Percentiles rank a stretch among this genome's conserved stretches.
phyloP scores from a whole-genome alignment of 1,140 invertebrate species.

The Halesus radiatus region DNA sequence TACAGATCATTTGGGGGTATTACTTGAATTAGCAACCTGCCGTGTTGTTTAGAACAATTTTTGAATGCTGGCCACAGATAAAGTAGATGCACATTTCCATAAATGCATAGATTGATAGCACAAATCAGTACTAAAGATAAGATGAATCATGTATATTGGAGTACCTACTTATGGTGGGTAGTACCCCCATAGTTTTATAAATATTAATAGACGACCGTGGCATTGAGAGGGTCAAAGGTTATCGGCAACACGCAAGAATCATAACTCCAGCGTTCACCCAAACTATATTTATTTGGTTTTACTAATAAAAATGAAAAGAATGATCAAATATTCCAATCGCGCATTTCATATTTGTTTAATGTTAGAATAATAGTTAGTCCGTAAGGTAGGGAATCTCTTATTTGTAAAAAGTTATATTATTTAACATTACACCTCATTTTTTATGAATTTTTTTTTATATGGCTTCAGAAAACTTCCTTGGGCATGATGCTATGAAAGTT shows the following conservation, averaged over 20 bases:
- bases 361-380: constrained; percentile 13
- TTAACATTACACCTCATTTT: background rate
- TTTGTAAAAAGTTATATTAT: constrained; percentile 6
- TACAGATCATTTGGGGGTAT: too few relatives aligned
- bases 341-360: constrained; percentile 1
- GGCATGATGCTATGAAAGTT: too few relatives aligned
- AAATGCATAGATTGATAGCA: too few relatives aligned
- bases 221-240: constrained; percentile 1
- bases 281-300: constrained; percentile 15
- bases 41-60: too few relatives aligned
- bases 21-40: too few relatives aligned
- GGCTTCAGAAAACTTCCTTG: constrained; percentile 14
- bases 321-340: background rate
- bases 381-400: constrained; percentile 28
- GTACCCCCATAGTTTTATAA: too few relatives aligned
- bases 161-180: too few relatives aligned
- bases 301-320: constrained; percentile 19
- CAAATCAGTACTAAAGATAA: too few relatives aligned
- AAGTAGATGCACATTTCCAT: too few relatives aligned
- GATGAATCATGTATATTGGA: too few relatives aligned
- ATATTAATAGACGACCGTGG: too few relatives aligned
- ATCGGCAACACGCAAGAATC: constrained; percentile 7
- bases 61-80: too few relatives aligned
- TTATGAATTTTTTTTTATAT: background rate
- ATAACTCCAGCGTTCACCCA: background rate